Evolutionary conservation across 1,140 invertebrate genomes (phyloP).

Genomic region (Pomacea maculata): DNA sequence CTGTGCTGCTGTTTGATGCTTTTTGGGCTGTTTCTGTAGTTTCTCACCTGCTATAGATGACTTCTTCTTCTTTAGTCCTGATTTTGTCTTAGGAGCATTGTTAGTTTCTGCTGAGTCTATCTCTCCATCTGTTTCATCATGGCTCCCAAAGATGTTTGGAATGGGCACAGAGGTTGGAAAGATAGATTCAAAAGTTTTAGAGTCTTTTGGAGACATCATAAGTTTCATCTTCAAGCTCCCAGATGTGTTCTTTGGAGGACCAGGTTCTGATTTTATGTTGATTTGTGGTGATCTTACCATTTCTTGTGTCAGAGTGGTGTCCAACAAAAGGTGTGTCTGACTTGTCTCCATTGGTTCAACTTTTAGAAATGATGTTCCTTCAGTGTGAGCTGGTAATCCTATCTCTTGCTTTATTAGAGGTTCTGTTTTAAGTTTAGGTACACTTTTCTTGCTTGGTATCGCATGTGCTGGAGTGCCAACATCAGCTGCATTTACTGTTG

Average conservation of each 20-base stretch:
- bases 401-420: neutral
- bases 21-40: slow-evolving; percentile 16
- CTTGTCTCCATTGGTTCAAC: slow-evolving; percentile 12
- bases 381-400: neutral
- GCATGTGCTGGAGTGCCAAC: neutral
- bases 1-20: slow-evolving; percentile 17
- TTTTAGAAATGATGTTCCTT: slow-evolving; percentile 1
- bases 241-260: neutral
- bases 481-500: neutral
- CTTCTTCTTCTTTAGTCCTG: slow-evolving; percentile 20
- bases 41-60: slow-evolving; percentile 24
- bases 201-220: slow-evolving; percentile 36
- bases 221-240: slow-evolving; percentile 40
- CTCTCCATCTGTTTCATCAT: slow-evolving; percentile 3
- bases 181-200: neutral
- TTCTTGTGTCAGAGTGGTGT: neutral
- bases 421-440: slow-evolving; percentile 17
- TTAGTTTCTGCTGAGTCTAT: neutral
- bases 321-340: slow-evolving; percentile 2
- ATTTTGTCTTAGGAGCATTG: slow-evolving; percentile 10
- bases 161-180: slow-evolving; percentile 14
- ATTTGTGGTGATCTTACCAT: slow-evolving; percentile 1
- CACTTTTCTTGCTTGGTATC: slow-evolving; percentile 16
- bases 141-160: neutral
- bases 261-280: slow-evolving; percentile 5